Evolutionary conservation across 2,113 vertebrate genomes (phyloP).

Genomic region (Aix galericulata): DNA sequence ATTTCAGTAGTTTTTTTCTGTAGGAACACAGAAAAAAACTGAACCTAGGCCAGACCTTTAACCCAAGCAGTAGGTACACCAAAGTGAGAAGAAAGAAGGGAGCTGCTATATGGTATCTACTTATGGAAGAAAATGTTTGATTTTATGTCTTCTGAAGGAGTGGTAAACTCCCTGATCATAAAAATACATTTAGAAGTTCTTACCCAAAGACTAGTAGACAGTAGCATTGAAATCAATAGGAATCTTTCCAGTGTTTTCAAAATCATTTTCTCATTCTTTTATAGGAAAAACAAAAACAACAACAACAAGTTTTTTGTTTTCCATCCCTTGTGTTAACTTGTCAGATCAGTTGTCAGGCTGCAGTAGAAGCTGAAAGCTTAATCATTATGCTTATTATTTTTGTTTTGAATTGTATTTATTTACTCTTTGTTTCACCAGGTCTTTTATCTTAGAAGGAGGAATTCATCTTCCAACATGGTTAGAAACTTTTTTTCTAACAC

Average conservation of each 20-base stretch:
- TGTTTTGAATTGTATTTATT: constrained; percentile 19
- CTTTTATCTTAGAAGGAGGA: background rate
- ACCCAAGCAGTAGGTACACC: background rate
- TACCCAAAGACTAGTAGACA: background rate
- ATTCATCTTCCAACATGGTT: background rate
- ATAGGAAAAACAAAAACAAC: too few species aligned
- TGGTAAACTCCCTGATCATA: background rate
- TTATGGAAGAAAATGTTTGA: background rate
- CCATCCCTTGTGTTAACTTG: background rate
- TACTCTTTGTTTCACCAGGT: background rate
- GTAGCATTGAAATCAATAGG: background rate
- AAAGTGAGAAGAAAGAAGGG: background rate
- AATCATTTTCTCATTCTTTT: background rate
- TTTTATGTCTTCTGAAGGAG: background rate
- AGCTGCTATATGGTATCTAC: background rate
- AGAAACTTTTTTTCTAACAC: constrained; percentile 1
- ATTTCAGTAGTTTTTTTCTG: background rate
- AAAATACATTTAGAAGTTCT: background rate
- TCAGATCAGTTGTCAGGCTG: constrained; percentile 20
- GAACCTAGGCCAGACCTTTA: background rate
- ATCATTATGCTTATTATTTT: background rate
- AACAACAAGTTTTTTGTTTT: background rate
- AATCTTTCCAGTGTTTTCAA: background rate
- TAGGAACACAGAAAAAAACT: background rate
- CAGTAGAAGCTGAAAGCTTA: constrained; percentile 21